These are phyloP conservation scores for Cromileptes altivelis DNA, from an alignment of 2,113 vertebrate species.

Conservation along the genomic window DNA sequence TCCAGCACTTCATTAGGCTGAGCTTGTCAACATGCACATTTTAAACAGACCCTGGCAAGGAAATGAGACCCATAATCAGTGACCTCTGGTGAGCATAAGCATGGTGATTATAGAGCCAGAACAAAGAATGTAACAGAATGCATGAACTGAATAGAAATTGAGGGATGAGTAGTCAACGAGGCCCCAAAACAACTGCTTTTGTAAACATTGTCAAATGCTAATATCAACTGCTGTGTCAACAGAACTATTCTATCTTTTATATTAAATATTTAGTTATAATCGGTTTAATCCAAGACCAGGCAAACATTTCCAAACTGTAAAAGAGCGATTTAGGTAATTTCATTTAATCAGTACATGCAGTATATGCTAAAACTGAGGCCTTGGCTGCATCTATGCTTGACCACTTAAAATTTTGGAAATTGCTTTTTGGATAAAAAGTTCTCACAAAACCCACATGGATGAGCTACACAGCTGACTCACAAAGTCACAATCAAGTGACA, in stretches of 20 bases:
- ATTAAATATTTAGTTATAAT: not conserved
- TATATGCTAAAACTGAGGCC: not conserved
- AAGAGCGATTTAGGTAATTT: not conserved
- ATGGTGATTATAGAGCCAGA: not conserved
- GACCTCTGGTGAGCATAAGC: conserved; percentile 4
- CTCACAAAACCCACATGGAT: not conserved
- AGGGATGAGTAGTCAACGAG: not conserved
- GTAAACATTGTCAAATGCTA: not conserved
- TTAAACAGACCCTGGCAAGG: too few species aligned
- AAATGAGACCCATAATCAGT: not conserved
- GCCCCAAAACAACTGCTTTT: not conserved
- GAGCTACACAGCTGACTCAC: not conserved
- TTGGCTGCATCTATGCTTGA: not conserved
- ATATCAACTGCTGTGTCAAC: not conserved
- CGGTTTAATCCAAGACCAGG: not conserved
- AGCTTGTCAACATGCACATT: not conserved
- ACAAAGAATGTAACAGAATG: not conserved
- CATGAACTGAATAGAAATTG: not conserved
- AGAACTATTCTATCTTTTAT: not conserved
- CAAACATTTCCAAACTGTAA: conserved; percentile 4
- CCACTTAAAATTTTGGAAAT: not conserved
- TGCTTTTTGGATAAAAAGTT: not conserved
- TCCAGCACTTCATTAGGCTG: not conserved
- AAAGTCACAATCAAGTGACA: not conserved
- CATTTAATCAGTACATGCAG: conserved; percentile 33